phyloP scores from a whole-genome alignment of 2,888 invertebrate species.

The Penaeus monodon region DNA sequence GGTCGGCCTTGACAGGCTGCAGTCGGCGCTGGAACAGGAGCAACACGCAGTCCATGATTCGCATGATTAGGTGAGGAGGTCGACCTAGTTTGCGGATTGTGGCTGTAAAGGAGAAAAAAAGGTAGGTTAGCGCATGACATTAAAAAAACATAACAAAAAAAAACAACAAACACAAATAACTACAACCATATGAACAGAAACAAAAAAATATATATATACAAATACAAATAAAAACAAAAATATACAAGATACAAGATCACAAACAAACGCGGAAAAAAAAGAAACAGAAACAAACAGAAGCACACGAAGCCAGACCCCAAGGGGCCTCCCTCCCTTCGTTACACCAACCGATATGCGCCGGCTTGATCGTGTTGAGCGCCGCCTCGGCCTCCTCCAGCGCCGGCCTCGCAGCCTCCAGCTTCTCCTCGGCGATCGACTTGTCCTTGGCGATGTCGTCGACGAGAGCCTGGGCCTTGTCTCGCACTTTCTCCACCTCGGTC shows the following conservation, averaged over 20 bases:
- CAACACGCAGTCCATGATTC: constrained; percentile 97
- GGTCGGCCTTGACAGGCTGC: constrained; percentile 85
- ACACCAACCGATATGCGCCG: constrained; percentile 84
- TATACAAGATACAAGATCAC: too few relatives aligned
- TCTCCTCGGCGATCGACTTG: constrained; percentile 90
- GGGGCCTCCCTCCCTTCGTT: background rate
- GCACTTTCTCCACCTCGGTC: constrained; percentile 94
- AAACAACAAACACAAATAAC: too few relatives aligned
- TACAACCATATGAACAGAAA: too few relatives aligned
- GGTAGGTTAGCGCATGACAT: too few relatives aligned
- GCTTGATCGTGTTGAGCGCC: constrained; percentile 95
- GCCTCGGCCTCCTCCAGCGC: constrained; percentile 95
- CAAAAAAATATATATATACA: too few relatives aligned
- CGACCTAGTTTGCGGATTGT: constrained; percentile 94
- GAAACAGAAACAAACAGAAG: background rate
- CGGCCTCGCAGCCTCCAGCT: constrained; percentile 94
- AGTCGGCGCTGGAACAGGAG: constrained; percentile 91
- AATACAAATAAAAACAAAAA: too few relatives aligned
- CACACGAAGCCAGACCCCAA: background rate
- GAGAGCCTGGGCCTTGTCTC: constrained; percentile 91
- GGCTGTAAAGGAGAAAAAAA: constrained; percentile 70
- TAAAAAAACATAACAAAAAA: too few relatives aligned
- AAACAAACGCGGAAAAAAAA: too few relatives aligned
- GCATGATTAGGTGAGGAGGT: constrained; percentile 95
- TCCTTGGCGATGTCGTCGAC: constrained; percentile 90